A percentile compares a stretch with the other conserved stretches of the same genome.
These are phyloP conservation scores for Cephus spinipes DNA, from an alignment of 2,888 invertebrate genomes.

Conservation along the genomic window DNA sequence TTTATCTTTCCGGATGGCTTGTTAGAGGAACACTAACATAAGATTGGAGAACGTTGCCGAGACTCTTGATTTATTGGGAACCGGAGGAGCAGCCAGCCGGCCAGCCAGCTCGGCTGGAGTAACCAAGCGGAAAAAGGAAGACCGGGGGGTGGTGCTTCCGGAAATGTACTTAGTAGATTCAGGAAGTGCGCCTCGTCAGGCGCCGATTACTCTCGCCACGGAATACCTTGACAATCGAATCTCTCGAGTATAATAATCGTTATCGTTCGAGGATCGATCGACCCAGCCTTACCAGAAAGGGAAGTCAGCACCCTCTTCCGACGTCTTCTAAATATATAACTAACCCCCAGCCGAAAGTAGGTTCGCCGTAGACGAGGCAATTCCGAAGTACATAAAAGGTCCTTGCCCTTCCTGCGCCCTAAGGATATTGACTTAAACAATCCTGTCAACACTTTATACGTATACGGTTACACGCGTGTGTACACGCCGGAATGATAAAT, in stretches of 20 bases:
- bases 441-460: too few species aligned
- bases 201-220: background rate
- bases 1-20: background rate
- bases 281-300: background rate
- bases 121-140: background rate
- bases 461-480: background rate
- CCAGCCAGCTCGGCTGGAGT: background rate
- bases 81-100: background rate
- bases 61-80: background rate
- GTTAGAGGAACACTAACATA: background rate
- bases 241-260: background rate
- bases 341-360: background rate
- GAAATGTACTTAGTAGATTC: background rate
- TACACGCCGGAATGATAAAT: conserved; percentile 7
- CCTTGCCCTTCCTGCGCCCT: too few species aligned
- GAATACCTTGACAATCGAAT: background rate
- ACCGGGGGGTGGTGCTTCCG: background rate
- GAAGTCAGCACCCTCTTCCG: background rate
- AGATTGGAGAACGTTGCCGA: background rate
- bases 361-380: background rate
- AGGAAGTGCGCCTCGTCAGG: background rate
- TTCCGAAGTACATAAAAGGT: too few species aligned
- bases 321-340: background rate
- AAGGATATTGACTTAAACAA: too few species aligned
- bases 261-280: background rate